phyloP scores from a whole-genome alignment of 2,797 vertebrate species.

The Notolabrus celidotus region DNA sequence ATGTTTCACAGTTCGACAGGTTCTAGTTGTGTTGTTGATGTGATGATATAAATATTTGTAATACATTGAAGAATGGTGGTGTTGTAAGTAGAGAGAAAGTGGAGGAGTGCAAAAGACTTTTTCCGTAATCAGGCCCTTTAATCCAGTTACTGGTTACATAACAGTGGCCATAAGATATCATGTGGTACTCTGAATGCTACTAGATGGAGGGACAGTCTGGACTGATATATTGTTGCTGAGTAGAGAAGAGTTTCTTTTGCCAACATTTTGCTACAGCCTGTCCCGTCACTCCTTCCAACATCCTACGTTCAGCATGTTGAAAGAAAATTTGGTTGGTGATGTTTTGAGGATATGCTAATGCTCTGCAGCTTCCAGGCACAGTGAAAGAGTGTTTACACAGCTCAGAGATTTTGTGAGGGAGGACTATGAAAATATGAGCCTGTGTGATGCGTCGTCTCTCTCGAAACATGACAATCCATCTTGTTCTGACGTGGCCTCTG shows the following conservation, averaged over 20 bases:
- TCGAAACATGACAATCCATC: constrained; percentile 60
- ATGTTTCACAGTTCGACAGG: background rate
- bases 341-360: constrained; percentile 66
- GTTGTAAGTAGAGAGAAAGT: constrained; percentile 9
- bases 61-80: constrained; percentile 3
- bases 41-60: background rate
- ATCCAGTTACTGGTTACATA: constrained; percentile 52
- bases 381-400: constrained; percentile 57
- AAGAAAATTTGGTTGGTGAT: constrained; percentile 47
- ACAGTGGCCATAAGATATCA: constrained; percentile 38
- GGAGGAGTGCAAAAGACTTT: constrained; percentile 17
- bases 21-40: background rate
- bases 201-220: constrained; percentile 61
- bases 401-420: constrained; percentile 60
- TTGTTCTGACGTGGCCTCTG: constrained; percentile 50
- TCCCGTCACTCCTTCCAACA: constrained; percentile 67
- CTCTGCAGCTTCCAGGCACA: constrained; percentile 51
- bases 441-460: constrained; percentile 43
- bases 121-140: constrained; percentile 27
- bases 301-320: constrained; percentile 73
- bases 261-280: constrained; percentile 58
- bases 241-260: constrained; percentile 55
- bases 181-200: constrained; percentile 46
- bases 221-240: constrained; percentile 52
- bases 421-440: constrained; percentile 57